Conservation (phyloP, 2,113 vertebrate genomes). For the Ophiodon elongatus region DNA sequence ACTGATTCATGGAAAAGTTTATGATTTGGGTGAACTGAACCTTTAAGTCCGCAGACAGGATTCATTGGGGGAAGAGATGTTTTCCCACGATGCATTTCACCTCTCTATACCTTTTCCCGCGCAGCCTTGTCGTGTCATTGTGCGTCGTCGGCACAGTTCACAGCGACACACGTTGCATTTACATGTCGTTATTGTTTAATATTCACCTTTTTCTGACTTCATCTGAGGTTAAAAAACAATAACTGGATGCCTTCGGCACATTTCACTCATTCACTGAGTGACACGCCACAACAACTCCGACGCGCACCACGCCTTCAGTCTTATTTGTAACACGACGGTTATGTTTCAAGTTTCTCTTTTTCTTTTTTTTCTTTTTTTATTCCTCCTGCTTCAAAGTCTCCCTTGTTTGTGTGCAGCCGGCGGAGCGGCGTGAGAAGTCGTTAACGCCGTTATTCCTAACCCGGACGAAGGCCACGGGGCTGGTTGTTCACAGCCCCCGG, state of each 20-base stretch:
- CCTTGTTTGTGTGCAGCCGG: slow-evolving; percentile 35
- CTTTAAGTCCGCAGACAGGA: neutral
- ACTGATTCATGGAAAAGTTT: no score
- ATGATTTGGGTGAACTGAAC: neutral
- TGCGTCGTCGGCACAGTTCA: neutral
- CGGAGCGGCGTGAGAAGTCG: slow-evolving; percentile 68
- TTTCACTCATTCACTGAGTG: slow-evolving; percentile 21
- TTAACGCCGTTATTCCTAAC: slow-evolving; percentile 81
- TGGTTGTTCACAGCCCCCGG: slow-evolving; percentile 66
- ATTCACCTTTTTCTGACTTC: neutral
- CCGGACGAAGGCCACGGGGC: slow-evolving; percentile 61
- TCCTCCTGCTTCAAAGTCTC: slow-evolving; percentile 12
- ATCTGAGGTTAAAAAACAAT: neutral
- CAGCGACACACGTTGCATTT: no score
- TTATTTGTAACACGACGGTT: neutral
- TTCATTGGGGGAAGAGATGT: neutral
- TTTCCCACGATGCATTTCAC: no score
- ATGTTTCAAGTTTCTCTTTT: slow-evolving; percentile 26
- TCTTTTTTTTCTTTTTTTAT: neutral
- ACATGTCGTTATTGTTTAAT: no score
- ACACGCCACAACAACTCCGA: slow-evolving; percentile 31
- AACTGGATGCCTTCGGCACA: neutral
- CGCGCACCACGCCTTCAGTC: no score
- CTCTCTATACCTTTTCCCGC: neutral
- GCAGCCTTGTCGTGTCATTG: neutral